Conservation (phyloP, 2,888 invertebrate species). For the Carterocephalus palaemon region DNA sequence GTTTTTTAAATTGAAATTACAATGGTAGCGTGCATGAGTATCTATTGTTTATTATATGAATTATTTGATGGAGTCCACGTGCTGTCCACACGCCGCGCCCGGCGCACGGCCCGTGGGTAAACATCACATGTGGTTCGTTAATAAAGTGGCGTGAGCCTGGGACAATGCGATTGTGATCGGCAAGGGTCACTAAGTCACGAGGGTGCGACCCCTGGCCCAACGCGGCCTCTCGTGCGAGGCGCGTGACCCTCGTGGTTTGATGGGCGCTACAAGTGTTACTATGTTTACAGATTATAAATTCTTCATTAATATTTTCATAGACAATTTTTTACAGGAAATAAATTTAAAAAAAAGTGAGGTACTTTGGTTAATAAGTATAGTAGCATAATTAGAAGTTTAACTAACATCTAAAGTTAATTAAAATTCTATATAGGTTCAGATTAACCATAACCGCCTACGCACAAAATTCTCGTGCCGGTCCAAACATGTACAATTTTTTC, state of each 20-base stretch:
- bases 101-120: constrained; percentile 64
- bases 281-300: too few species aligned
- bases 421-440: constrained; percentile 66
- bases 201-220: constrained; percentile 38
- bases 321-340: too few species aligned
- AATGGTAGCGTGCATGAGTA: too few species aligned
- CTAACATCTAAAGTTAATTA: constrained; percentile 48
- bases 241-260: constrained; percentile 40
- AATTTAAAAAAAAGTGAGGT: too few species aligned
- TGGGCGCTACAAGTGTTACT: constrained; percentile 8
- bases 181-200: constrained; percentile 66
- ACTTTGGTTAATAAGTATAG: background rate
- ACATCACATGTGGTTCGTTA: constrained; percentile 56
- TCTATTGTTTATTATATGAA: too few species aligned
- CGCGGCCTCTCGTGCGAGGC: constrained; percentile 45
- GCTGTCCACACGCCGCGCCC: constrained; percentile 51
- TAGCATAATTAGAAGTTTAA: background rate
- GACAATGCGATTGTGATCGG: constrained; percentile 67
- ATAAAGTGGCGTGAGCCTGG: constrained; percentile 45
- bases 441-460: constrained; percentile 73
- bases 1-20: too few species aligned
- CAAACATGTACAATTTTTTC: constrained; percentile 75
- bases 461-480: constrained; percentile 72
- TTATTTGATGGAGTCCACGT: constrained; percentile 50
- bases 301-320: too few species aligned